Base-by-base conservation (phyloP, 2,113 vertebrate genomes). In the Callaeas wilsoni region DNA sequence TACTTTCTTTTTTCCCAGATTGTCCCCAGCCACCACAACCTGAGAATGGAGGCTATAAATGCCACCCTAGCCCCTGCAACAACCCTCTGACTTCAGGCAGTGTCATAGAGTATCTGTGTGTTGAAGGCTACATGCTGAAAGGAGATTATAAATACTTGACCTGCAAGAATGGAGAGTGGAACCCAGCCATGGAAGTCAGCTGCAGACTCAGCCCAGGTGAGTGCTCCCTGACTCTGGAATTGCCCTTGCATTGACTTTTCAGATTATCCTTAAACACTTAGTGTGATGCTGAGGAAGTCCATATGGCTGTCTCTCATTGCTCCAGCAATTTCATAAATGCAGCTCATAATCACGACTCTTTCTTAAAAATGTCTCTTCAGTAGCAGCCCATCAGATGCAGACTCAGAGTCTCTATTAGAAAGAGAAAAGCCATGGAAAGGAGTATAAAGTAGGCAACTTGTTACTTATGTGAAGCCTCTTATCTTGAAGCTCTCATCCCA, bases 131-230 rank as follows among this genome's bases (percentile, higher is more conserved):
- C 94, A 97, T 99, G 88, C 96, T 99, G 94, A 99, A 99, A 90
- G 99, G 99, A 12, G 99, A 99, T 80, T 99, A 99, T 97, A 99
- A 99, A 85, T 99, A 99, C 96, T 97, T 99, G 98, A 99, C 99
- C 44, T 99, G 99, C 92, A 98, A 99, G 97, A 98, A 99, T 87
- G 99, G 99, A 76, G 98, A 99, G 92, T 99, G 99, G 99, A 98
- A 99, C 87, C 98, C 98, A 8, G 98, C 99, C 82, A 99, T 99
- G 98, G 99, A 99, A 97, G 98, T 99, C 55, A 99, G 99, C 98
- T 99, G 99, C 96, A 98, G 97, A 79, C 98, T 99, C 47, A 99
- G 98, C 12, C 99, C 98, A 75, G 99, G 99, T 99, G 86, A 98
- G 98, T 96, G 23, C 67, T 89, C 44, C 42, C 16, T 41, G 16